Conservation (phyloP, 2,888 invertebrate genomes). For the Clanis bilineata region DNA sequence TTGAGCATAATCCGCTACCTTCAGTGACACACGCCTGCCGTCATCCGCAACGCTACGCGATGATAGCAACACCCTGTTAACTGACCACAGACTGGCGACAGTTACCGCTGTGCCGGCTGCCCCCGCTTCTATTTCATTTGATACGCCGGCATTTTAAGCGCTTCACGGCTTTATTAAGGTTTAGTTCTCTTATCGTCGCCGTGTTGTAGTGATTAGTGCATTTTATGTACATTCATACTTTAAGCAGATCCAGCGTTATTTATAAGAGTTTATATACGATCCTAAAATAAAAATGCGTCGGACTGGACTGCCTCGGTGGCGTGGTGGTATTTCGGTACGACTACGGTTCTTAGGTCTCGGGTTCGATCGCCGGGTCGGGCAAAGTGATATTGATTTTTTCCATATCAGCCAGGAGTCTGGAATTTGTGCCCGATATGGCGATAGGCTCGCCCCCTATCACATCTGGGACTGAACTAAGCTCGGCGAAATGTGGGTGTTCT, state of each 20-base stretch:
- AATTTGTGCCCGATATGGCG: no score
- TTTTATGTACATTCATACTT: not conserved
- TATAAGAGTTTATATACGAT: not conserved
- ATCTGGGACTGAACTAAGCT: no score
- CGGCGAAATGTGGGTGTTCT: no score
- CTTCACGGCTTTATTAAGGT: slow-evolving; percentile 23
- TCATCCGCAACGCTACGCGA: slow-evolving; percentile 34
- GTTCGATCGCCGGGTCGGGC: no score
- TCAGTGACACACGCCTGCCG: slow-evolving; percentile 19
- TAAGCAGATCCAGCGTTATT: not conserved
- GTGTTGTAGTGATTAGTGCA: not conserved
- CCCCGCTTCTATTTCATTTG: slow-evolving; percentile 27
- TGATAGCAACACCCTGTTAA: slow-evolving; percentile 47
- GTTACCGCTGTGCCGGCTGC: slow-evolving; percentile 38
- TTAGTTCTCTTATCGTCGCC: slow-evolving; percentile 16
- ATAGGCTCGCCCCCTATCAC: no score
- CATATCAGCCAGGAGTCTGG: no score
- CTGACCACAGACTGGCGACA: slow-evolving; percentile 49
- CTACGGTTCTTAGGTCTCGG: no score
- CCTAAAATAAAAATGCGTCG: not conserved
- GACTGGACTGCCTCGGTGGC: no score
- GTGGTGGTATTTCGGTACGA: no score
- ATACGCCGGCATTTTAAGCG: slow-evolving; percentile 33
- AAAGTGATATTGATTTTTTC: no score
- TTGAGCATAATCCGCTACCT: not conserved